Base-by-base conservation (phyloP, 2,888 invertebrate genomes). In the Lapara coniferarum region DNA sequence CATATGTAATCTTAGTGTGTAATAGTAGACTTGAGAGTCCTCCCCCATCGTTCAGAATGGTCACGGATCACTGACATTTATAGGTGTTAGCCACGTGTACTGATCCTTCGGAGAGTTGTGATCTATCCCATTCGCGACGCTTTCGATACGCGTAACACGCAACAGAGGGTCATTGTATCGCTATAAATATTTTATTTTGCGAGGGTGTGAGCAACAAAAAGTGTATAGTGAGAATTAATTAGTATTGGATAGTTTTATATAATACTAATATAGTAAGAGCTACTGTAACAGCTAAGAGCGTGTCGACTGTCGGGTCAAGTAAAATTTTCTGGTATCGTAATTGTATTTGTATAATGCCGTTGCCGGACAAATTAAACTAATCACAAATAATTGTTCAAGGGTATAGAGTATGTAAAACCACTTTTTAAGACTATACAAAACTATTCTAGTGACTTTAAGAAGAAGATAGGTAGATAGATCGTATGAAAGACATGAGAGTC, bases 11-110 rank as follows among this genome's bases (percentile, higher is more conserved):
- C 86, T 85, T 51, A 89, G 90, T 88, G 83, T 85, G 75, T 91
- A 89, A 87, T 82, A 81, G 81, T 80, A 85, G 85, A 87, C 89
- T 88, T 81, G 85, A 78, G 78, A 80, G 71, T 66, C 71, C 79
- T 77, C 2, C 87, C 87, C 87, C 85, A 77, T 72, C 75, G 77
- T 75, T 79, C 79, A 19, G 79, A 77, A 81, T 78, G 85, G 86
- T 81, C 88, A 85, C 83, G 82, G 81, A 84, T 83, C 84, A 55
- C 55, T 8, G 19, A 55, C 55, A 55, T 16, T 55, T 80, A 79
- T 83, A 87, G 87, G 88, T 88, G 89, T 87, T 78, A 89, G 91
- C 91, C 92, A 93, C 92, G 92, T 92, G 92, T 90, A 81, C 81
- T 79, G 84, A 87, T 88, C 87, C 87, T 84, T 82, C 68, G 67